Percentiles rank a stretch among this genome's conserved stretches.
phyloP scores from a whole-genome alignment of 1,140 invertebrate species.

The Hirudo medicinalis region DNA sequence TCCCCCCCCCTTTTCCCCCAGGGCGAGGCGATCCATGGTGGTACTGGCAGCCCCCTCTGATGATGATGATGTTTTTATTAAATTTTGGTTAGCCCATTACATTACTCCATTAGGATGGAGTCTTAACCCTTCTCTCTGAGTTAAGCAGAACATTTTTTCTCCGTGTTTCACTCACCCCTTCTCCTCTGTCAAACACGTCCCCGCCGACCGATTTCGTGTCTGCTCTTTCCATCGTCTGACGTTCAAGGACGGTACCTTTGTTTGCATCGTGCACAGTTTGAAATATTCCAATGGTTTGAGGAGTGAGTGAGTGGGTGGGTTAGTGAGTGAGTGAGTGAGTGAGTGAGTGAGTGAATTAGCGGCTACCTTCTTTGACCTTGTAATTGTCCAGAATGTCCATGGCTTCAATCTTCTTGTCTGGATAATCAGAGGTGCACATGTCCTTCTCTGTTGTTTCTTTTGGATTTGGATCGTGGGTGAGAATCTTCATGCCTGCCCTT shows the following conservation, averaged over 20 bases:
- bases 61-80: too few relatives aligned
- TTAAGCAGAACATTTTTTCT: not conserved
- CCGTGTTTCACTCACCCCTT: constrained; percentile 9
- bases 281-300: too few relatives aligned
- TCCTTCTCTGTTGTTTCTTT: not conserved
- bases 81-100: too few relatives aligned
- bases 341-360: too few relatives aligned
- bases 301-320: too few relatives aligned
- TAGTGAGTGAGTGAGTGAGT: too few relatives aligned
- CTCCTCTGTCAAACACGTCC: constrained; percentile 9
- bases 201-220: not conserved
- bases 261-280: too few relatives aligned
- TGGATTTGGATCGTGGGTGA: constrained; percentile 7
- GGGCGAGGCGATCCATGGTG: too few relatives aligned
- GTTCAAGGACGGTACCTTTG: not conserved
- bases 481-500: not conserved
- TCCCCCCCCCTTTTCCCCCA: too few relatives aligned
- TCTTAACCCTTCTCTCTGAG: too few relatives aligned
- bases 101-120: too few relatives aligned
- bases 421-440: not conserved
- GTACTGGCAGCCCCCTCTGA: too few relatives aligned
- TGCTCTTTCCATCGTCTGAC: constrained; percentile 3
- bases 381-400: constrained; percentile 12
- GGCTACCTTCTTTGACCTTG: not conserved
- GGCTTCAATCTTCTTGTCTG: not conserved